Evolutionary conservation across 2,113 vertebrate species (phyloP), one percentile per base, ranked within the genome.

Genomic region (Rhabdornis inornatus): DNA sequence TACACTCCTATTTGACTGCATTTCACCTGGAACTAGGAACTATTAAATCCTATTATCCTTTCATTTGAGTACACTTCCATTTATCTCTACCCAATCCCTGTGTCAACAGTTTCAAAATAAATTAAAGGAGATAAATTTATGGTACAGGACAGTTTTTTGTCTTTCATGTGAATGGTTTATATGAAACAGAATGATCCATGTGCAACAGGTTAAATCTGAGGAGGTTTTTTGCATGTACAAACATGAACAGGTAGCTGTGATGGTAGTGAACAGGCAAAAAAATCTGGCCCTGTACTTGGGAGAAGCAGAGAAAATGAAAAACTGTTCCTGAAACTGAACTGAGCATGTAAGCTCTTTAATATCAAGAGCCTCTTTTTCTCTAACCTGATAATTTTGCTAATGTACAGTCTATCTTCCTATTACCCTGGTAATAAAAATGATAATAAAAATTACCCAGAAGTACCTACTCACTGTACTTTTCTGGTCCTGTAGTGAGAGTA

Each of bases 371-470:
- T 83, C 33, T 68, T 52, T 89, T 89, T 75, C 61, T 94, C 14
- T 82, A 82, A 91, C 78, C 60, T 79, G 61, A 42, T 92, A 59
- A 84, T 89, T 94, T 91, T 82, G 19, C 39, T 84, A 81, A 84
- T 63, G 35, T 59, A 70, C 60, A 82, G 20, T 52, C 44, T 74
- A 24, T 78, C 56, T 78, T 89, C 23, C 31, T 84, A 40, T 92
- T 87, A 78, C 33, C 55, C 53, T 81, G 39, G 39, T 63, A 89
- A 94, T 84, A 90, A 90, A 93, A 93, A 64, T 56, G 0, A 22
- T 72, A 88, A 87, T 76, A 83, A 94, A 87, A 95, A 56, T 78
- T 75, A 90, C 47, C 14, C 65, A 83, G 63, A 93, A 87, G 47
- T 81, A 66, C 15, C 28, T 17, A 68, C 50, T 74, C 76, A 63